Base-by-base conservation (phyloP, 2,113 vertebrate genomes). In the Nansenia antarctica region DNA sequence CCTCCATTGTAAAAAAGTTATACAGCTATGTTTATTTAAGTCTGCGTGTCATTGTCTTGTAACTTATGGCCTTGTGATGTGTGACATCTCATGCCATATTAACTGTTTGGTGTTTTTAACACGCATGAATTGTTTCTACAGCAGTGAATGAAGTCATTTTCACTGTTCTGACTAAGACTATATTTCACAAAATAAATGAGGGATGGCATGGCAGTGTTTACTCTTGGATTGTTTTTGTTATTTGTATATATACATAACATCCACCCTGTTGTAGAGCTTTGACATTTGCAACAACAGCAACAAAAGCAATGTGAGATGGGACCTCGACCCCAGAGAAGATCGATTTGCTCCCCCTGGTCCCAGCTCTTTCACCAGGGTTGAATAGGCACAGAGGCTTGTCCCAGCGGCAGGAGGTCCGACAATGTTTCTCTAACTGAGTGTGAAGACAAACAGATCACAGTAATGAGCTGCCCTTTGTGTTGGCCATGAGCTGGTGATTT, bases 381-480 rank as follows among this genome's bases (percentile, higher is more conserved):
- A 87, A 85, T 74, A 31, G 82, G 83, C 80, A 85, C 83, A 86
- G 76, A 80, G 77, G 77, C 70, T 61, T 31, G 73, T 77, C 45
- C 42, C 64, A 74, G 73, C 84, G 67, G 83, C 82, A 67, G 82
- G 86, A 77, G 78, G 78, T 73, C 73, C 15, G 0, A 67, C 86
- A 82, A 31, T 88, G 85, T 87, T 86, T 82, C 82, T 77, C 75
- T 87, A 87, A 82, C 66, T 39, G 83, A 76, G 86, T 86, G 86
- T 83, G 82, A 89, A 88, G 86, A 88, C 82, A 86, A 89, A 89
- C 88, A 87, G 85, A 88, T 89, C 74, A 85, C 76, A 53, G 37
- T 76, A 73, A 80, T 77, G 71, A 81, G 79, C 78, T 34, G 79
- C 78, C 30, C 47, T 26, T 70, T 82, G 82, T 80, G 77, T 9